These are phyloP conservation scores for Prionchulus punctatus DNA, from an alignment of 2,888 invertebrate genomes.

Conservation along the genomic window DNA sequence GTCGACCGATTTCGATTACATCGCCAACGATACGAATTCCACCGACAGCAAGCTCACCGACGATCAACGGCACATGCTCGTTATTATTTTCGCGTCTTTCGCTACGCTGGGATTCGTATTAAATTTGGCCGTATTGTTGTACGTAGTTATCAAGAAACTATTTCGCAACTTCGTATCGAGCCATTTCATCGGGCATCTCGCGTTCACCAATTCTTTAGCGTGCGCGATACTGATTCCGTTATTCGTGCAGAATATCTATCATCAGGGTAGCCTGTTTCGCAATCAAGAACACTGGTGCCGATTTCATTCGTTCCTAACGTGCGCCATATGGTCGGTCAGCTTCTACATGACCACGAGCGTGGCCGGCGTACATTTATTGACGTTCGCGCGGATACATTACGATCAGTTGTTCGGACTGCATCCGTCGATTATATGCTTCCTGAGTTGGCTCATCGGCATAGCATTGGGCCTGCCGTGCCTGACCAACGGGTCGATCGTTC, in stretches of 20 bases:
- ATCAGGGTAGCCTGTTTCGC: background rate
- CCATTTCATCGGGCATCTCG: conserved; percentile 30
- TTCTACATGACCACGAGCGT: conserved; percentile 29
- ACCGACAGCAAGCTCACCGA: too few relatives aligned
- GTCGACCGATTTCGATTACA: too few relatives aligned
- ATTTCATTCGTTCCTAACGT: conserved; percentile 25
- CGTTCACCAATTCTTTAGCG: conserved; percentile 25
- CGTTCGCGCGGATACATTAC: conserved; percentile 31
- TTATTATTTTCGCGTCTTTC: conserved; percentile 2
- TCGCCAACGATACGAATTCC: too few relatives aligned
- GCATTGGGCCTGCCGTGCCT: conserved; percentile 27
- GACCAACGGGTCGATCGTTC: conserved; percentile 28
- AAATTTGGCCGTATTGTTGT: conserved; percentile 22
- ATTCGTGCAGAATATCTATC: conserved; percentile 20
- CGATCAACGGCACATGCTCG: conserved; percentile 1
- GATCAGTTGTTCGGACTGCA: conserved; percentile 30
- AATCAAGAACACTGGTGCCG: background rate
- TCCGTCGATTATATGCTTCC: conserved; percentile 21
- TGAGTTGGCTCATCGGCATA: conserved; percentile 27
- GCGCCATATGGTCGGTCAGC: conserved; percentile 28
- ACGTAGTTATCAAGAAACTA: conserved; percentile 23
- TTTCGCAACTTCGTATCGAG: conserved; percentile 30
- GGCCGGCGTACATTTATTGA: conserved; percentile 30
- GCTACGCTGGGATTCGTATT: conserved; percentile 19
- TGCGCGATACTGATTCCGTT: conserved; percentile 21